These are phyloP conservation scores for Mycogona germanica DNA, from an alignment of 2,888 invertebrate species.

Conservation along the genomic window DNA sequence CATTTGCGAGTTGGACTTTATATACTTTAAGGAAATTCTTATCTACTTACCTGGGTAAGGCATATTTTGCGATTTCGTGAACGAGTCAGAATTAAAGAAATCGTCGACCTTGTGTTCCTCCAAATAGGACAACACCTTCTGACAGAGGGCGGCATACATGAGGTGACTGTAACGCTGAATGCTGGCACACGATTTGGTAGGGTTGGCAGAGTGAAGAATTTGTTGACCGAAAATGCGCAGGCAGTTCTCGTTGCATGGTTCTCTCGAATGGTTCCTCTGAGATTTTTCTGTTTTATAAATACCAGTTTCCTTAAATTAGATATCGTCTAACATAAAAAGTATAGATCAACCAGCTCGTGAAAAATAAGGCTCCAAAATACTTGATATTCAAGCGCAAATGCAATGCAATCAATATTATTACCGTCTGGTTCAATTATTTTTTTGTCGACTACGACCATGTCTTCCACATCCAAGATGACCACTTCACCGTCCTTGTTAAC, in stretches of 20 bases:
- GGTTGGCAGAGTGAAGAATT: slow-evolving; percentile 19
- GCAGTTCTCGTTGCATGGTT: slow-evolving; percentile 23
- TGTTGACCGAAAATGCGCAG: slow-evolving; percentile 21
- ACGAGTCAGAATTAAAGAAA: slow-evolving; percentile 23
- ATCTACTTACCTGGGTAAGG: slow-evolving; percentile 19
- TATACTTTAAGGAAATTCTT: neutral
- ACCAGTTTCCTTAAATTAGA: too few species aligned
- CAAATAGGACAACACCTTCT: slow-evolving; percentile 23
- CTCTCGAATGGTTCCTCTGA: slow-evolving; percentile 1
- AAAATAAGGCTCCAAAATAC: too few species aligned
- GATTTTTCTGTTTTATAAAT: too few species aligned
- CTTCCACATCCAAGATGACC: slow-evolving; percentile 22
- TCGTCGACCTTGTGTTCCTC: slow-evolving; percentile 22
- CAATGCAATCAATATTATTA: neutral
- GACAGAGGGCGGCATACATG: slow-evolving; percentile 24
- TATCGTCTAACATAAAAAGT: too few species aligned
- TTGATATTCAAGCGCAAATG: too few species aligned
- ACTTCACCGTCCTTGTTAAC: slow-evolving; percentile 24
- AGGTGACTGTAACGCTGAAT: slow-evolving; percentile 22
- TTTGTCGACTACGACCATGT: slow-evolving; percentile 23
- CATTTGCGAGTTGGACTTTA: too few species aligned
- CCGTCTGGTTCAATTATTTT: slow-evolving; percentile 18
- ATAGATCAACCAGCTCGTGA: too few species aligned
- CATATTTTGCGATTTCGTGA: slow-evolving; percentile 19
- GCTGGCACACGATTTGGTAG: slow-evolving; percentile 16